phyloP scores from a whole-genome alignment of 1,140 invertebrate species.

The Cylas formicarius region DNA sequence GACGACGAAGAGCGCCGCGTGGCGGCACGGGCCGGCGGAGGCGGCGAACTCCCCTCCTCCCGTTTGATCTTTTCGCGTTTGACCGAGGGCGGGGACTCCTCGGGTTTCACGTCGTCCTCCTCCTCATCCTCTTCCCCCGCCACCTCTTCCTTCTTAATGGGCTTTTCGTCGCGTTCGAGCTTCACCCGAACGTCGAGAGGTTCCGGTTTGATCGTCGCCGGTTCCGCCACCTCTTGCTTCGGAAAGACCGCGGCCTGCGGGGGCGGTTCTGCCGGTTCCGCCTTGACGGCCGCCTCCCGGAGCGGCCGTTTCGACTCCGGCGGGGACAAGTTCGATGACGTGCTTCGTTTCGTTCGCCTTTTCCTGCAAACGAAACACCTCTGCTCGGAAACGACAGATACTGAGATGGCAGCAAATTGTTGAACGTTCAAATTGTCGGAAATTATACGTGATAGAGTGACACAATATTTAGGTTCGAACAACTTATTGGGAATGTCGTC shows the following conservation, averaged over 20 bases:
- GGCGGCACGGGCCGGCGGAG: slow-evolving; percentile 19
- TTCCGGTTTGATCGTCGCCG: slow-evolving; percentile 19
- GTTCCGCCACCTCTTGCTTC: slow-evolving; percentile 13
- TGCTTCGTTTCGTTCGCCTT: slow-evolving; percentile 46
- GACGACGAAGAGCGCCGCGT: slow-evolving; percentile 23
- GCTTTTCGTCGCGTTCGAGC: slow-evolving; percentile 5
- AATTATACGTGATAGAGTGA: not conserved
- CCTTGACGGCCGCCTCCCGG: slow-evolving; percentile 16
- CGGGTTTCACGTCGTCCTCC: slow-evolving; percentile 9
- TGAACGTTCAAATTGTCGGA: too few relatives aligned
- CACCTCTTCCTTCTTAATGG: slow-evolving; percentile 21
- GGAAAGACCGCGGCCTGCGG: slow-evolving; percentile 2
- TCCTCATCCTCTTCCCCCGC: slow-evolving; percentile 30
- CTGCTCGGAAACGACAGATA: too few relatives aligned
- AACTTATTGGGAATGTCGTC: too few relatives aligned
- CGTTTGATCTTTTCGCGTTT: slow-evolving; percentile 24
- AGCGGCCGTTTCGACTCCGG: slow-evolving; percentile 24
- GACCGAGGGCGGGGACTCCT: slow-evolving; percentile 6
- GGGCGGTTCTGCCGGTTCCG: slow-evolving; percentile 8
- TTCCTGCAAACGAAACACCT: slow-evolving; percentile 40
- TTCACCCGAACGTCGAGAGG: slow-evolving; percentile 5
- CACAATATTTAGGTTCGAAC: too few relatives aligned
- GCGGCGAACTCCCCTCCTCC: slow-evolving; percentile 22
- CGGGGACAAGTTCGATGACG: slow-evolving; percentile 37
- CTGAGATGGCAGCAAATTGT: too few relatives aligned